phyloP scores from a whole-genome alignment of 2,113 vertebrate species.

The Sylvietta virens region DNA sequence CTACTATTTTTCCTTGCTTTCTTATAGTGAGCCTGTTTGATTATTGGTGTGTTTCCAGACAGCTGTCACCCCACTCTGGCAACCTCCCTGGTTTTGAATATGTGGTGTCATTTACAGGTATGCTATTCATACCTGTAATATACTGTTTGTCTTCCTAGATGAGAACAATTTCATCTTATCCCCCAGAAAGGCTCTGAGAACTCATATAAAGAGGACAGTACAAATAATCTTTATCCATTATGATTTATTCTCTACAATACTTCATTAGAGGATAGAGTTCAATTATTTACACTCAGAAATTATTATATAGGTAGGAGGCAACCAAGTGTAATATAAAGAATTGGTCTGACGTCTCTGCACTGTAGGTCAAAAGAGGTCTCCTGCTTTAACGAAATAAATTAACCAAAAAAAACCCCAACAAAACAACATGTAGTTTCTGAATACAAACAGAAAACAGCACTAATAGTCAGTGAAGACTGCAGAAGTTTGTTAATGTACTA shows the following conservation, averaged over 20 bases:
- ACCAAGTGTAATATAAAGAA: slow-evolving; percentile 81
- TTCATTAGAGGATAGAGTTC: slow-evolving; percentile 79
- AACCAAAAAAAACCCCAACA: not conserved
- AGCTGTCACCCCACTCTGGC: not conserved
- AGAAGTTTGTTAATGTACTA: slow-evolving; percentile 69
- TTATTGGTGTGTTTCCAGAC: not conserved
- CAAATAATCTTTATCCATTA: slow-evolving; percentile 72
- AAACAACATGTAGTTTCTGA: slow-evolving; percentile 68
- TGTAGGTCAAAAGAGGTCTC: slow-evolving; percentile 78
- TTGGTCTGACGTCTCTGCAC: slow-evolving; percentile 80
- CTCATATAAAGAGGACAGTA: slow-evolving; percentile 45
- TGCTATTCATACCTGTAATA: not conserved
- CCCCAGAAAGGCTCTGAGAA: not conserved
- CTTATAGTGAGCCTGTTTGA: not conserved
- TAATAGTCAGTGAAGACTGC: slow-evolving; percentile 68
- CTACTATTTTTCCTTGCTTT: not conserved
- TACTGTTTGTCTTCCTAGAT: not conserved
- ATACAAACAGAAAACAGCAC: slow-evolving; percentile 69
- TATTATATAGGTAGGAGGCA: slow-evolving; percentile 80
- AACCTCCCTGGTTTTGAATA: not conserved
- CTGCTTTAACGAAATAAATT: slow-evolving; percentile 72
- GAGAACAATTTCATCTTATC: not conserved
- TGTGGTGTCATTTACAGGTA: not conserved
- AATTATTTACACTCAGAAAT: slow-evolving; percentile 82
- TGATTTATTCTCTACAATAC: slow-evolving; percentile 84